phyloP scores from a whole-genome alignment of 2,113 vertebrate species.

The Gobio gobio region DNA sequence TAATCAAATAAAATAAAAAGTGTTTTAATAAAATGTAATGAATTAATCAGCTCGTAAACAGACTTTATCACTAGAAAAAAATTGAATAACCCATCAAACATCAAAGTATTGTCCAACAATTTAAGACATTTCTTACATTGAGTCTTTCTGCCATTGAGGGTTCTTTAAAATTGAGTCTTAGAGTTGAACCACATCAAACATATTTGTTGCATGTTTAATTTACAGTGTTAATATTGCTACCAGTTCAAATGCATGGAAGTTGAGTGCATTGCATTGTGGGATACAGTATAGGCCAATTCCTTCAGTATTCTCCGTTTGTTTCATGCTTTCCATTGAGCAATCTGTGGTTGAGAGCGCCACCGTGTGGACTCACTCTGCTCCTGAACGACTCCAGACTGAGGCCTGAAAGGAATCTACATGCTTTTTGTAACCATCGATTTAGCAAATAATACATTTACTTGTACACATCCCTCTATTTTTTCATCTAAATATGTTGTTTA shows the following conservation, averaged over 20 bases:
- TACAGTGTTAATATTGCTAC: background rate
- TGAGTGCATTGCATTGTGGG: background rate
- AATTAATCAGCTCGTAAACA: no score
- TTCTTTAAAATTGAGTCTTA: background rate
- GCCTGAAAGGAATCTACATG: background rate
- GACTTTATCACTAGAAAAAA: no score
- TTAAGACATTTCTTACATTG: no score
- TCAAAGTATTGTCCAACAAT: no score
- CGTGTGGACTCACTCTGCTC: slow-evolving; percentile 10
- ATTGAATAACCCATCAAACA: no score
- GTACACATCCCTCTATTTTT: background rate
- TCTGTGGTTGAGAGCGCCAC: slow-evolving; percentile 25
- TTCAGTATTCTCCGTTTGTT: background rate
- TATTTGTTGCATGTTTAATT: background rate
- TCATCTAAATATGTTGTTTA: background rate
- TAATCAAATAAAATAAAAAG: no score
- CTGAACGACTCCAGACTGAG: background rate
- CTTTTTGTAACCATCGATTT: background rate
- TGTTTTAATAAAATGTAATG: no score
- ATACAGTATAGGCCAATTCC: background rate
- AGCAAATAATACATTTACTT: background rate
- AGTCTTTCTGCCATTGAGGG: background rate
- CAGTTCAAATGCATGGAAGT: background rate
- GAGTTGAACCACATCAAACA: no score
- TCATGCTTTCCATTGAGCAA: background rate